Conservation (phyloP, 1,140 invertebrate genomes). For the Apis florea region DNA sequence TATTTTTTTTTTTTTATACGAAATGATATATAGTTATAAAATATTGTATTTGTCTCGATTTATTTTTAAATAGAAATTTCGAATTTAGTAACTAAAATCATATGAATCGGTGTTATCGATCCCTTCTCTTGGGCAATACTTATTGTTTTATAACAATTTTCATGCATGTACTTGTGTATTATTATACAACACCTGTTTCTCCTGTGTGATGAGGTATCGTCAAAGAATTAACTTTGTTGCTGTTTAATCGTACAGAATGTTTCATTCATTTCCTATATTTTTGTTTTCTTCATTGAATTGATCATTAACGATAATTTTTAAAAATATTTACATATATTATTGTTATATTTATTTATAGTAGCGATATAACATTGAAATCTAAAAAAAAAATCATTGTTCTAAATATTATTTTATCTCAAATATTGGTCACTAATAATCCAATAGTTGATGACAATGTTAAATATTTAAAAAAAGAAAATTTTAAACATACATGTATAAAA, state of each 20-base stretch:
- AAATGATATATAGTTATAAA: not conserved
- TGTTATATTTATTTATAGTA: no score
- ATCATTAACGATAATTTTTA: no score
- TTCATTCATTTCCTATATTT: not conserved
- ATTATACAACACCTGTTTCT: not conserved
- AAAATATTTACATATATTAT: no score
- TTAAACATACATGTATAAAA: not conserved
- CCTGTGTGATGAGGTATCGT: not conserved
- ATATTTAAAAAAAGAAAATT: not conserved
- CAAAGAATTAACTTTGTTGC: not conserved
- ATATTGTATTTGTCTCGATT: no score
- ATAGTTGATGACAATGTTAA: no score
- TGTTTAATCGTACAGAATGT: not conserved
- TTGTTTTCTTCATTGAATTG: not conserved
- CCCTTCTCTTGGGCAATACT: constrained; percentile 32
- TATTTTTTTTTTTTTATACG: no score
- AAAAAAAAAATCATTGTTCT: no score
- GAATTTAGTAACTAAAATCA: no score
- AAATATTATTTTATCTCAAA: no score
- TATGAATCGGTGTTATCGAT: not conserved
- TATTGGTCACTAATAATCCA: no score
- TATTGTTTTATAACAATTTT: constrained; percentile 1
- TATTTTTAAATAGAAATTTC: no score
- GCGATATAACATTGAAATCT: no score
- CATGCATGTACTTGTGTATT: constrained; percentile 6